Conservation (phyloP, 2,113 vertebrate species). For the Entosphenus tridentatus region DNA sequence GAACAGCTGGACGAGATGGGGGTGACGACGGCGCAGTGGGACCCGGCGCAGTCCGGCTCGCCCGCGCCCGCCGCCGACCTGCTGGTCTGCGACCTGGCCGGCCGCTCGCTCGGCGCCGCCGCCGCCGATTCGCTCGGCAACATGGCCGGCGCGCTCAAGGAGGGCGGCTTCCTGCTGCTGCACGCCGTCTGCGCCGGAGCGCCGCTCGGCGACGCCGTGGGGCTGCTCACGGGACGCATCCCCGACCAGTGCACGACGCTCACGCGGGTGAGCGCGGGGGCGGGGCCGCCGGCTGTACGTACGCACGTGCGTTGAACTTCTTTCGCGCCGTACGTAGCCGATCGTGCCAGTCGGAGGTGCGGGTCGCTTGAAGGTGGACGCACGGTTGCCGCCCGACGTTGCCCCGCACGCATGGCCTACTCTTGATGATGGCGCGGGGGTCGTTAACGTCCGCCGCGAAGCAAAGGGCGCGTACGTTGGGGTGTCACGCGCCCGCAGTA, state of each 20-base stretch:
- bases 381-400: no score
- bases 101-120: slow-evolving; percentile 17
- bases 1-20: slow-evolving; percentile 24
- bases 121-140: slow-evolving; percentile 25
- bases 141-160: slow-evolving; percentile 36
- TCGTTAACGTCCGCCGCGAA: no score
- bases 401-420: no score
- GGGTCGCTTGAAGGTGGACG: no score
- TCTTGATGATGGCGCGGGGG: no score
- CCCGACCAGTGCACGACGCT: slow-evolving; percentile 9
- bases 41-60: slow-evolving; percentile 20
- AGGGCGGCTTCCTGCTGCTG: slow-evolving; percentile 55
- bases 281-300: no score
- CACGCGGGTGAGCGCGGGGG: no score
- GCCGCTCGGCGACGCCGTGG: slow-evolving; percentile 37
- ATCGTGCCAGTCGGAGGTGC: no score
- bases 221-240: slow-evolving; percentile 32
- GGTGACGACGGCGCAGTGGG: slow-evolving; percentile 32
- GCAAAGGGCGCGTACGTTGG: no score
- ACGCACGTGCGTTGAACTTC: no score
- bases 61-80: slow-evolving; percentile 38
- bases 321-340: no score
- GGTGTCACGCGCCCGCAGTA: no score
- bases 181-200: slow-evolving; percentile 51
- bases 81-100: slow-evolving; percentile 42